Base-by-base conservation (phyloP, 1,140 invertebrate species). In the Babylonia areolata region DNA sequence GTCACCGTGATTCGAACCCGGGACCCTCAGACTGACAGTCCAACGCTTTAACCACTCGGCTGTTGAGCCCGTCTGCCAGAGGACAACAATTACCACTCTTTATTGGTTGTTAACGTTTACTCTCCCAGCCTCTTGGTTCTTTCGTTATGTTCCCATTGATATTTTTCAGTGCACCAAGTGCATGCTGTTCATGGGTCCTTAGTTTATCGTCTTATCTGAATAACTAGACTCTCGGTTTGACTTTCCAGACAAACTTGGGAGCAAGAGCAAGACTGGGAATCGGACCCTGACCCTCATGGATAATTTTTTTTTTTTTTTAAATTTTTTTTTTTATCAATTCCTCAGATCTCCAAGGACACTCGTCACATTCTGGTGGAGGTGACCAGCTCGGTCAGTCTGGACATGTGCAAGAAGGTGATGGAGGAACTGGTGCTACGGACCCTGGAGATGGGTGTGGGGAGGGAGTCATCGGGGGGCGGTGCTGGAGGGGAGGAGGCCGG, bases 341-440 rank as follows among this genome's bases (percentile, higher is more conserved):
- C 9, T 31, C 75, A 95, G 95, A 94, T 95, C 75, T 91, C 92
- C 17, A 86, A 93, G 35, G 94, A 95, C 5, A 97, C 96, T 35
- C 96, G 95, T 88, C 92, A 95, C n/a, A 96, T 97, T 91, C 94
- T 97, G 46, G 93, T 97, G 39, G 97, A 97, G 94, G 97, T 97
- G 40, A 97, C 97, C 1, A 97, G 97, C 87, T 95, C 96, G 31
- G 90, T 94, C n/a, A 96, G 95, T 9, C 94, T 96, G 73, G 95
- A 95, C 54, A 93, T 95, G 71, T 97, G 97, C 93, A 96, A 96
- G 92, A 96, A 95, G 88, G 96, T 97, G 0, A 94, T 97, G 94
- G 96, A 97, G 91, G 94, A 95, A 83, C 93, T 97, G 23, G 91
- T 97, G 9, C 95, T 95, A 58, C 96, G 96, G 88, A 95, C 96